phyloP scores from a whole-genome alignment of 2,113 vertebrate species.

The Tursiops truncatus region DNA sequence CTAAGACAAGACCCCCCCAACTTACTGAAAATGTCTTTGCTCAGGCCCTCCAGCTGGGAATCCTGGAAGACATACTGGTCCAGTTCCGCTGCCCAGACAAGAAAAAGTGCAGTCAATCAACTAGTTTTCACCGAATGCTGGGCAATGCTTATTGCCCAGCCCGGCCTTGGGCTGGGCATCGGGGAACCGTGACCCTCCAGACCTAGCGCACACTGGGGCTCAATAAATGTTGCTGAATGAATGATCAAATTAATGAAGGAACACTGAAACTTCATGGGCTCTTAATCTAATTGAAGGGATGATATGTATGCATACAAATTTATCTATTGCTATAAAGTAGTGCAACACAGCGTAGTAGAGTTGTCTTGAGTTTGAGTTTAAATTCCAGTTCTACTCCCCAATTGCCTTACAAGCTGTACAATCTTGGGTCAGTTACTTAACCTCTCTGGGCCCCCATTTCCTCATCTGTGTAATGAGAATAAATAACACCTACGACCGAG shows the following conservation, averaged over 20 bases:
- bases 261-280: not conserved
- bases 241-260: not conserved
- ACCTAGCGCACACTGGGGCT: not conserved
- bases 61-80: constrained; percentile 86
- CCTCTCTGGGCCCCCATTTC: not conserved
- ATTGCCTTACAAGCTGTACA: not conserved
- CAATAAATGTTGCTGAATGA: not conserved
- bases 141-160: too few species aligned
- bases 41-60: constrained; percentile 76
- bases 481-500: not conserved
- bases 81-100: constrained; percentile 79
- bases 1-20: not conserved
- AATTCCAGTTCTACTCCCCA: not conserved
- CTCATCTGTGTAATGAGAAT: not conserved
- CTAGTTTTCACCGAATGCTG: not conserved
- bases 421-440: not conserved
- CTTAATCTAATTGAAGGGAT: not conserved
- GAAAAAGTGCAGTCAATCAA: not conserved
- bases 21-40: constrained; percentile 85
- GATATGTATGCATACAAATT: not conserved
- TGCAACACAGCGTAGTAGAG: not conserved
- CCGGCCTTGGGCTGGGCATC: not conserved
- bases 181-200: too few species aligned
- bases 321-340: not conserved
- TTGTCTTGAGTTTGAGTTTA: not conserved